Evolutionary conservation across 2,888 invertebrate species (phyloP).

Genomic region (Callosobruchus maculatus): DNA sequence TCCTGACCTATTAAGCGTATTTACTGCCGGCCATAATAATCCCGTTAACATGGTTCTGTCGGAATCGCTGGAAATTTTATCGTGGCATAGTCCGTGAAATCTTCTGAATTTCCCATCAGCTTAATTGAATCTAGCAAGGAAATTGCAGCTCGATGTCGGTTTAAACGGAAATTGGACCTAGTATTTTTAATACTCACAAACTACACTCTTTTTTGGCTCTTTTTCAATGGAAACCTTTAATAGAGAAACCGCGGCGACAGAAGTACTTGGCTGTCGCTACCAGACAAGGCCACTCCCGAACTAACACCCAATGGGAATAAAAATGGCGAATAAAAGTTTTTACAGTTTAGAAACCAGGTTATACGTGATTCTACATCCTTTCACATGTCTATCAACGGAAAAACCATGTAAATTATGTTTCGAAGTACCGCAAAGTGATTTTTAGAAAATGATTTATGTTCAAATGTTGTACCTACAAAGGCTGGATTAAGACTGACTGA

Average conservation of each 20-base stretch:
- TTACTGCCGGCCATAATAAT: neutral
- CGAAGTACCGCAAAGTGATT: too few relatives aligned
- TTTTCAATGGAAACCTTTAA: neutral
- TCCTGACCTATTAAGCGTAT: neutral
- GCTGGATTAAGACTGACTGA: too few relatives aligned
- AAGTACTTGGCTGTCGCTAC: neutral
- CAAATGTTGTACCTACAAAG: too few relatives aligned
- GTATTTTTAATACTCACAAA: neutral
- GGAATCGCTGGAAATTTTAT: neutral
- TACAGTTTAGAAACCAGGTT: too few relatives aligned
- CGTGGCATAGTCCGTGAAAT: slow-evolving; percentile 2
- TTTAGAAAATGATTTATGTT: too few relatives aligned
- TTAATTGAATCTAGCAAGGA: slow-evolving; percentile 8
- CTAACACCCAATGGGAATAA: neutral
- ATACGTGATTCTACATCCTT: too few relatives aligned
- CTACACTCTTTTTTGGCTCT: neutral
- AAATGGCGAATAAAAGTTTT: too few relatives aligned
- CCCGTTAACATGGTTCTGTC: neutral
- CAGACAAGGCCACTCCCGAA: neutral
- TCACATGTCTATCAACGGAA: too few relatives aligned
- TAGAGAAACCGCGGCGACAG: neutral
- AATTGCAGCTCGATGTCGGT: neutral
- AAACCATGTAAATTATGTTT: too few relatives aligned
- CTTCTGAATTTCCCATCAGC: slow-evolving; percentile 6
- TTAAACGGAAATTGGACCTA: slow-evolving; percentile 6